Conservation (phyloP, 2,113 vertebrate species). For the Oriolus oriolus region DNA sequence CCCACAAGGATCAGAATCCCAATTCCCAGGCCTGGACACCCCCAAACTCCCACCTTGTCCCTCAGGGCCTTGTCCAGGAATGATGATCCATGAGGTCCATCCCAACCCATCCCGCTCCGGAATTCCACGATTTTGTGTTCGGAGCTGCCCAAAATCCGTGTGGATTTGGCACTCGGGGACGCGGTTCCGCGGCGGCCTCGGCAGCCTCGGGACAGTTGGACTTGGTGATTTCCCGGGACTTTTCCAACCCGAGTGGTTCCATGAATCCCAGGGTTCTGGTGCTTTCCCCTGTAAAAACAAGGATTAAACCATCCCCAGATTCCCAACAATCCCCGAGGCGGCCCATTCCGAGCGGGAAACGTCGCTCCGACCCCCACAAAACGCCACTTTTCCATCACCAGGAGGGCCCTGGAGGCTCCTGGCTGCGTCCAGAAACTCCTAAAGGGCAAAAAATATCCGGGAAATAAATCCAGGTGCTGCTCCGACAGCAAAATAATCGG, state of each 20-base stretch:
- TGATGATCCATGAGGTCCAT: rapidly evolving
- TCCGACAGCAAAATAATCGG: background rate
- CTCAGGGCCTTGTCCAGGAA: background rate
- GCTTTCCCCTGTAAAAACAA: rapidly evolving
- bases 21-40: background rate
- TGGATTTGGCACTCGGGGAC: background rate
- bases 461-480: background rate
- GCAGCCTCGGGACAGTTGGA: background rate
- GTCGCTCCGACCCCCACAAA: background rate
- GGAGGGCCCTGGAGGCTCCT: background rate
- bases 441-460: background rate
- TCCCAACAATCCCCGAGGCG: background rate
- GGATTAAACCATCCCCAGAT: background rate
- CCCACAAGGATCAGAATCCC: background rate
- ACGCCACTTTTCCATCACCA: background rate
- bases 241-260: rapidly evolving
- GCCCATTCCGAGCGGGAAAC: background rate
- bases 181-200: rapidly evolving
- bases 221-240: rapidly evolving
- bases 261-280: rapidly evolving
- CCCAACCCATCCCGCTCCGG: rapidly evolving
- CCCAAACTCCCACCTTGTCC: background rate
- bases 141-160: background rate
- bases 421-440: background rate
- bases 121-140: rapidly evolving